Base-by-base conservation (phyloP, 23 tunicate genomes). In the Botrylloides violaceus region DNA sequence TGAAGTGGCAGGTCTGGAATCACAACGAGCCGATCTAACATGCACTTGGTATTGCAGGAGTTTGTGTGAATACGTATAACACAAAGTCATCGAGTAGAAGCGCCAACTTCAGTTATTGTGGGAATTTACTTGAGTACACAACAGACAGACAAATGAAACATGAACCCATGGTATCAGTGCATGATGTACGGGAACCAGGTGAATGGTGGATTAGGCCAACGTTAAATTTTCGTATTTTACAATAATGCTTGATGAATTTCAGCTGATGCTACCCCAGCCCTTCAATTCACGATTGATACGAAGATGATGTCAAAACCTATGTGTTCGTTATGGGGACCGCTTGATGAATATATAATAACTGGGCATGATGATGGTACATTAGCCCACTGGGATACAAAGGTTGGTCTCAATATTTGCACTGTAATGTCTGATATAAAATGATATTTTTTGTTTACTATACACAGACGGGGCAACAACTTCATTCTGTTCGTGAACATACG, bases 281-380 rank as follows among this genome's bases (percentile, higher is more conserved):
- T 90, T 21, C 73, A 88, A 32, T 83, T 90, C 58, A 65, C 49
- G 1, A 74, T 90, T 22, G 90, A 83, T 71, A 83, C 90, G 26
- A 75, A 78, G 31, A 65, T 66, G 0, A 64, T 90, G 78, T 79
- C 97, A 7, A 90, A 90, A 71, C 97, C 97, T 3, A 90, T 90
- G 97, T 90, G 97, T 79, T 83, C 95, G 19, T 72, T 93, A 30
- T 93, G 98, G 98, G 95, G 98, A 4, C 76, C 82, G 22, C 53
- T 85, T 2, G 91, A 93, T 61, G 95, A 86, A 72, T 80, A 81
- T 47, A 35, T 93, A 2, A 85, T 93, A 58, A 85, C 98, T 33
- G 98, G 98, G 0, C 92, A 93, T 71, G 98, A 93, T 59, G 92
- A 93, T 73, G 98, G 98, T 58, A 93, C 92, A 1, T 23, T 93